A percentile compares a stretch with the other conserved stretches of the same genome.
Conservation (phyloP, 2,888 invertebrate species). For the Siphlonurus alternatus region DNA sequence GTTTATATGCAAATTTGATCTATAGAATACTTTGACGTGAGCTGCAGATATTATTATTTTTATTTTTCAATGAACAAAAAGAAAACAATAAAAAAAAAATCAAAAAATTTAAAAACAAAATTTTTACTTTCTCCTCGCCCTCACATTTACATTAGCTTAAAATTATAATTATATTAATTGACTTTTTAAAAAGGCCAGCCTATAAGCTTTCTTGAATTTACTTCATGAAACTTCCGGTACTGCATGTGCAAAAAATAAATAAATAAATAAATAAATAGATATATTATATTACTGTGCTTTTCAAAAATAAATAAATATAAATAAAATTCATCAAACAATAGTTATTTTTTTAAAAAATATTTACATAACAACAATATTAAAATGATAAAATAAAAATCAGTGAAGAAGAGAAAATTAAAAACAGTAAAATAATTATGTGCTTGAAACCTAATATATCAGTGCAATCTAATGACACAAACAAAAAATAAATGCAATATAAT, state of each 20-base stretch:
- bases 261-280: too few relatives aligned
- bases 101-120: too few relatives aligned
- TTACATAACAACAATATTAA: not conserved
- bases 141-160: too few relatives aligned
- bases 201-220: not conserved
- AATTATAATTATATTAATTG: not conserved
- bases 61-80: not conserved
- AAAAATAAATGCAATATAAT: not conserved
- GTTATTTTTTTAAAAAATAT: too few relatives aligned
- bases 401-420: not conserved
- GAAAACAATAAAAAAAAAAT: too few relatives aligned
- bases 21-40: not conserved
- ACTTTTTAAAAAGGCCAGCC: constrained; percentile 1
- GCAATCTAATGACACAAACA: not conserved
- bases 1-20: not conserved
- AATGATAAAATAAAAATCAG: too few relatives aligned
- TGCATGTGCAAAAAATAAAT: too few relatives aligned
- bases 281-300: too few relatives aligned
- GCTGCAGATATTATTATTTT: not conserved
- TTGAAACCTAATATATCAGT: not conserved
- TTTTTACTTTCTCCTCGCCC: too few relatives aligned
- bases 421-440: not conserved
- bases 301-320: too few relatives aligned
- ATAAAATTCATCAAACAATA: too few relatives aligned
- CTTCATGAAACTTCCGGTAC: not conserved